Evolutionary conservation across 2,113 vertebrate species (phyloP), one percentile per base, ranked within the genome.

Genomic region (Anhinga rufa): DNA sequence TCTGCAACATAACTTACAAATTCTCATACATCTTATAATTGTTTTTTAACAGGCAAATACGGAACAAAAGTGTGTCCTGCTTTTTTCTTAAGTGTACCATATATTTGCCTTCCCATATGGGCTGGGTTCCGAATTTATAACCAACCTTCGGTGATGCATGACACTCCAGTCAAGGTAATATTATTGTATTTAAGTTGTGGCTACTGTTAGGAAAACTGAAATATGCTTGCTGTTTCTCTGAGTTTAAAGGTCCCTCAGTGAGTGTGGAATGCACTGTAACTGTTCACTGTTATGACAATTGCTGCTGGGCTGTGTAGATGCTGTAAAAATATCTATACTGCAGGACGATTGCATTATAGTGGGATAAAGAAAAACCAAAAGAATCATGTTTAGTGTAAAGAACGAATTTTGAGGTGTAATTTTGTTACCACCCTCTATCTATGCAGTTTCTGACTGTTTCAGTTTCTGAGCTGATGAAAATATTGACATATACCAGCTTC

Each of bases 81-180:
- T 58, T 98, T 98, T 96, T 96, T 99, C 95, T 97, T 99, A 61
- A 98, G 98, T 38, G 36, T 99, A 57, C 97, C 98, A 1, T 99
- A 99, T 22, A 82, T 99, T 58, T 97, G 98, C 86, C 98, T 99
- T 92, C 98, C 99, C 2, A 82, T 99, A 55, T 99, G 99, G 99
- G 98, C 98, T 86, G 99, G 98, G 85, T 99, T 99, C 96, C 98
- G 98, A 24, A 98, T 99, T 97, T 98, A 98, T 88, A 98, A 98
- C 58, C 99, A 99, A 78, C 98, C 98, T 28, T 77, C 98, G 1
- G 97, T 90, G 49, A 92, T 88, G 66, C 95, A 65, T 1, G 97
- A 98, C 6, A 86, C 95, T 77, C 97, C 97, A 80, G 61, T 97
- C 65, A 98, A 98, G 97, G 99, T 99, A 98, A 98, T 90, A 77